Evolutionary conservation across 2,888 invertebrate species (phyloP).

Genomic region (Bombylius major): DNA sequence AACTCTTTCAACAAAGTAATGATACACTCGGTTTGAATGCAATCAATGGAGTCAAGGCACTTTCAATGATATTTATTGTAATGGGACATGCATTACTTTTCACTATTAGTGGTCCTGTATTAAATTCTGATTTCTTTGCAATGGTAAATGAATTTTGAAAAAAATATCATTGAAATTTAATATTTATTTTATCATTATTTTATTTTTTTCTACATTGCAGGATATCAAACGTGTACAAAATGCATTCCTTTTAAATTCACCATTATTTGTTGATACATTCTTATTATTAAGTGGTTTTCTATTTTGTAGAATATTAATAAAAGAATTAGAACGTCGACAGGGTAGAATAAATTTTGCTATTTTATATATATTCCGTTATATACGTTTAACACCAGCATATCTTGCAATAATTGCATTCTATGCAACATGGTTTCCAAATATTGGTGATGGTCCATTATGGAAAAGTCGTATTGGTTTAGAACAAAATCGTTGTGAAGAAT

Average conservation of each 20-base stretch:
- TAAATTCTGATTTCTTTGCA: constrained; percentile 46
- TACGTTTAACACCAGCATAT: constrained; percentile 64
- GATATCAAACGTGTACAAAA: constrained; percentile 44
- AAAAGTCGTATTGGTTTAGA: constrained; percentile 44
- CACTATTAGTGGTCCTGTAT: constrained; percentile 51
- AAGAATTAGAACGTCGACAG: constrained; percentile 52
- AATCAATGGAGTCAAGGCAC: constrained; percentile 50
- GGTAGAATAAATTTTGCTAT: constrained; percentile 49
- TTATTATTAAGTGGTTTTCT: constrained; percentile 58
- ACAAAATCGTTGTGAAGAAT: constrained; percentile 44
- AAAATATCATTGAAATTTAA: not conserved
- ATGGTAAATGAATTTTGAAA: constrained; percentile 17
- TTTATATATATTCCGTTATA: constrained; percentile 52
- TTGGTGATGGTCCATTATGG: constrained; percentile 67
- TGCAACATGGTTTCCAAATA: constrained; percentile 54
- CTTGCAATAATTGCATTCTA: constrained; percentile 57
- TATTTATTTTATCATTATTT: constrained; percentile 1
- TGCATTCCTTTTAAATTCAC: constrained; percentile 51
- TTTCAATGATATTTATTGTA: constrained; percentile 55
- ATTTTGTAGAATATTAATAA: constrained; percentile 50
- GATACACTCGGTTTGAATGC: constrained; percentile 49
- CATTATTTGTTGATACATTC: constrained; percentile 60
- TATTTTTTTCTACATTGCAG: constrained; percentile 33
- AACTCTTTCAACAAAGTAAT: constrained; percentile 33
- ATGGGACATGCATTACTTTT: constrained; percentile 54